Conservation (phyloP, 2,888 invertebrate genomes). For the Hyposoter didymator region DNA sequence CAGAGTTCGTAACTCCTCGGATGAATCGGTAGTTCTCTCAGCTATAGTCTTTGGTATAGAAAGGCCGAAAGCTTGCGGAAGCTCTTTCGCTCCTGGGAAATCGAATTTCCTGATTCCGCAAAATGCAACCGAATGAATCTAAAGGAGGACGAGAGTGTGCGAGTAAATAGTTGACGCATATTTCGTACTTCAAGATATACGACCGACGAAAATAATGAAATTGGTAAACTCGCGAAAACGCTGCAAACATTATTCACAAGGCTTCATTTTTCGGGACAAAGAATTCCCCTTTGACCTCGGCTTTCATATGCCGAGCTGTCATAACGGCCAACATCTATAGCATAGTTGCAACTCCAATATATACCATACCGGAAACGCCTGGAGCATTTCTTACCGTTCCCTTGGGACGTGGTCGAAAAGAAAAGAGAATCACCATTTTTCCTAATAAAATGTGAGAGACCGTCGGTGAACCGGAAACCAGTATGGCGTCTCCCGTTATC, state of each 20-base stretch:
- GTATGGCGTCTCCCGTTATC: conserved; percentile 35
- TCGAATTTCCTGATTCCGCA: conserved; percentile 36
- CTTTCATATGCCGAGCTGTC: not conserved
- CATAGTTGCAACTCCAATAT: not conserved
- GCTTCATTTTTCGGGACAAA: not conserved
- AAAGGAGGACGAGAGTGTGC: not conserved
- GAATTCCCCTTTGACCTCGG: not conserved
- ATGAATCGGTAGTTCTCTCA: conserved; percentile 27
- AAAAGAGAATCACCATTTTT: conserved; percentile 17
- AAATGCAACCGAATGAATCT: conserved; percentile 1
- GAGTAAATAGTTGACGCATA: conserved; percentile 17
- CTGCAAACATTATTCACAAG: not conserved
- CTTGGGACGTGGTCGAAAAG: conserved; percentile 12
- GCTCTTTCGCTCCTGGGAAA: conserved; percentile 38
- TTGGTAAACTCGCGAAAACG: not conserved
- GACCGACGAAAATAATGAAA: not conserved
- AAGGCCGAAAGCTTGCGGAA: conserved; percentile 21
- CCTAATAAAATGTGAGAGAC: conserved; percentile 50
- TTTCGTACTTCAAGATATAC: conserved; percentile 3
- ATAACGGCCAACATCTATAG: not conserved
- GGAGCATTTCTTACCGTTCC: not conserved
- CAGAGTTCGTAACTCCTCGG: conserved; percentile 38
- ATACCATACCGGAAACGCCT: not conserved
- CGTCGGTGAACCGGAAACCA: conserved; percentile 46
- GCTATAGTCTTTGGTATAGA: conserved; percentile 20